Evolutionary conservation across 1,140 invertebrate species (phyloP).

Genomic region (Asobara japonica): DNA sequence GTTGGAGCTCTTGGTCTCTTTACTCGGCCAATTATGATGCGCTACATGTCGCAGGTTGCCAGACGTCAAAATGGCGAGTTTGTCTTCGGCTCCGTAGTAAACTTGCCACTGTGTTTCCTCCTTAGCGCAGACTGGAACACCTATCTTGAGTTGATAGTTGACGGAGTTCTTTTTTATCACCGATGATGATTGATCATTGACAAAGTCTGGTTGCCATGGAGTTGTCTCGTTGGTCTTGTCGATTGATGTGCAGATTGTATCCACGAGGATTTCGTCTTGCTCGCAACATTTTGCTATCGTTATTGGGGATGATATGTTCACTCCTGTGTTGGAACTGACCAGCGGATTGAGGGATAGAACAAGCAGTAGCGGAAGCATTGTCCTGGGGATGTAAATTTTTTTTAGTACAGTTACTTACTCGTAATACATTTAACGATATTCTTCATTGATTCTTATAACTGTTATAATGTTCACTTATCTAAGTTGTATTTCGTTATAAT

Average conservation of each 20-base stretch:
- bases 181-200: slow-evolving; percentile 36
- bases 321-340: slow-evolving; percentile 44
- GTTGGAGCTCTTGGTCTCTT: not conserved
- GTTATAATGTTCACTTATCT: too few species aligned
- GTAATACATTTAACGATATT: too few species aligned
- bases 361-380: slow-evolving; percentile 41
- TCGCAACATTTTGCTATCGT: slow-evolving; percentile 78
- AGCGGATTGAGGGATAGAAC: slow-evolving; percentile 25
- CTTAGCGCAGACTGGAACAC: slow-evolving; percentile 75
- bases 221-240: slow-evolving; percentile 68
- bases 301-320: slow-evolving; percentile 29
- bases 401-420: too few species aligned
- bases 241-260: slow-evolving; percentile 71
- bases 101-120: slow-evolving; percentile 76
- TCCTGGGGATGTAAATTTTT: slow-evolving; percentile 1
- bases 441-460: too few species aligned
- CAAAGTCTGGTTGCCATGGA: slow-evolving; percentile 56
- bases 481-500: too few species aligned
- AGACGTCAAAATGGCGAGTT: slow-evolving; percentile 73
- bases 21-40: slow-evolving; percentile 56
- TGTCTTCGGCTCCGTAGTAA: slow-evolving; percentile 73
- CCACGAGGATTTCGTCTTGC: slow-evolving; percentile 75
- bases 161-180: not conserved
- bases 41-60: slow-evolving; percentile 78
- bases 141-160: slow-evolving; percentile 63